phyloP scores from a whole-genome alignment of 2,113 vertebrate species.

The Parus major region DNA sequence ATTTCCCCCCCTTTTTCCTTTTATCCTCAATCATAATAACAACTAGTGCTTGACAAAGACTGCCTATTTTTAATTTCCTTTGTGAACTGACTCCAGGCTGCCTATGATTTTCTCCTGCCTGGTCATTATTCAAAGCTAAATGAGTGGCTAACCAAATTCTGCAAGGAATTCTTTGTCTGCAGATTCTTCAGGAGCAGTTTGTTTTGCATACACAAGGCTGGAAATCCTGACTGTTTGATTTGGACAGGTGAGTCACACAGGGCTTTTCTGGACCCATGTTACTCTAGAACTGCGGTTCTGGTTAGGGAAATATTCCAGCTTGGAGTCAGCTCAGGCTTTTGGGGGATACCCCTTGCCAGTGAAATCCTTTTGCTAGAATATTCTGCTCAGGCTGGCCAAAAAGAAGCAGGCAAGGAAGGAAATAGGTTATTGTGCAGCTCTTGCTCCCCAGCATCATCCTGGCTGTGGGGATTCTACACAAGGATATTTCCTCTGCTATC shows the following conservation, averaged over 20 bases:
- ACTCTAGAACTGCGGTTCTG: slow-evolving; percentile 55
- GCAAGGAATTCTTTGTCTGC: slow-evolving; percentile 67
- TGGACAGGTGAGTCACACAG: slow-evolving; percentile 7
- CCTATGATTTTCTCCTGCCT: slow-evolving; percentile 56
- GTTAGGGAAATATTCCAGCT: slow-evolving; percentile 50
- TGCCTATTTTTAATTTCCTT: slow-evolving; percentile 65
- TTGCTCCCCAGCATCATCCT: not conserved
- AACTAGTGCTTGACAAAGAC: slow-evolving; percentile 38
- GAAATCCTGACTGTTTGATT: slow-evolving; percentile 51
- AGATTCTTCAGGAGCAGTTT: slow-evolving; percentile 62
- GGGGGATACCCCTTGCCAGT: slow-evolving; percentile 65
- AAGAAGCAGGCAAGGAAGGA: slow-evolving; percentile 2
- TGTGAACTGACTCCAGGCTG: slow-evolving; percentile 47
- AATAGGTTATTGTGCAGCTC: not conserved
- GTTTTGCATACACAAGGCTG: slow-evolving; percentile 53
- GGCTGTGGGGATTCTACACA: not conserved
- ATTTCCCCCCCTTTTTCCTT: not conserved
- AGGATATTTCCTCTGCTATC: not conserved
- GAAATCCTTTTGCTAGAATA: slow-evolving; percentile 63
- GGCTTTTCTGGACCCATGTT: slow-evolving; percentile 44
- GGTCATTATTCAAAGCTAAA: slow-evolving; percentile 56
- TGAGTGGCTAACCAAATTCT: slow-evolving; percentile 52
- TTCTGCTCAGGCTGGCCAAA: not conserved
- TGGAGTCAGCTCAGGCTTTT: slow-evolving; percentile 4
- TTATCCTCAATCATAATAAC: slow-evolving; percentile 51